Base-by-base conservation (phyloP, 2,888 invertebrate genomes). In the Euzophera pinguis region DNA sequence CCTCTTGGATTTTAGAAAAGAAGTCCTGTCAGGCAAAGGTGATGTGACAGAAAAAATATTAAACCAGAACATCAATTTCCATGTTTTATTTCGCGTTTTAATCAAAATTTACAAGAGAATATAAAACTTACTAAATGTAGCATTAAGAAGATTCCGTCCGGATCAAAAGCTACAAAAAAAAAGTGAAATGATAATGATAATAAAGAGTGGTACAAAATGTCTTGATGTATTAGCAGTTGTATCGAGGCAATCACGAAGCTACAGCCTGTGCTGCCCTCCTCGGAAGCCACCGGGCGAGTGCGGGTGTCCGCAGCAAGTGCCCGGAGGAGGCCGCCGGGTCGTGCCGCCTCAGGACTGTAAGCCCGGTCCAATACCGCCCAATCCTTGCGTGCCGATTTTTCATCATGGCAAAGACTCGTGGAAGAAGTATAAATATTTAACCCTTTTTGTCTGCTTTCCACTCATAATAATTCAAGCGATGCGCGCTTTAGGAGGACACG, bases 361-460 rank as follows among this genome's bases (percentile, higher is more conserved):
- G 13, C 82, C 69, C 5, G 70, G 57, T n/a, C 73, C 63, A 22
- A 68, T 77, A 50, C 72, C 72, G 39, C 70, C 62, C n/a, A 81
- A 73, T 60, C 81, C 73, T 53, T 86, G 87, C 64, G 62, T 65
- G 0, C 88, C 88, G 1, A 58, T 41, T 16, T 78, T 58, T 62
- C 75, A 73, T 53, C 67, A 75, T 16, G 78, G 76, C n/a, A 67
- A 75, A n/a, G 65, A 72, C 47, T 63, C 67, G 1, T 81, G 73
- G 71, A 84, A 71, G 53, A 81, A 73, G 64, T 83, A 70, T 57
- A 83, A 75, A 61, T 73, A 65, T 53, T 13, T 89, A 0, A 51
- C 77, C 1, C 60, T 81, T 2, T 80, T 84, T 47, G 7, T 88
- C 0, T 65, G 71, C 52, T 52, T 89, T 2, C 88, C 88, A 0